Evolutionary conservation across 2,797 vertebrate species (phyloP).

Genomic region (Pogoniulus pusillus): DNA sequence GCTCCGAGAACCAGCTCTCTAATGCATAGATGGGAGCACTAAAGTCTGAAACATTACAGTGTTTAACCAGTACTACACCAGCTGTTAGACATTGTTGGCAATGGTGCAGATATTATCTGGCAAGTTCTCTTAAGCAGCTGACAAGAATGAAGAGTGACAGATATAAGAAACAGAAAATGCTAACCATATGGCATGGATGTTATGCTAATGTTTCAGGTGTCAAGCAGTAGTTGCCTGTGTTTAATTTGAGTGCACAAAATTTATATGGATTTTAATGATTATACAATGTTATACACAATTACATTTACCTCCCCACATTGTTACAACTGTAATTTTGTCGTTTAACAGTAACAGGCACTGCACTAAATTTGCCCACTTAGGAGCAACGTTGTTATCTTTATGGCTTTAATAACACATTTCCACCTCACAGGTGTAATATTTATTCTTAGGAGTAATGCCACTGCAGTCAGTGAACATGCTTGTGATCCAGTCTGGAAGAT

Average conservation of each 20-base stretch:
- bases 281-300: constrained; percentile 52
- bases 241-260: constrained; percentile 55
- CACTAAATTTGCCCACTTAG: constrained; percentile 22
- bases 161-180: constrained; percentile 65
- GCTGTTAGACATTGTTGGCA: constrained; percentile 66
- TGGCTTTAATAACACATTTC: background rate
- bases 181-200: constrained; percentile 66
- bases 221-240: constrained; percentile 14
- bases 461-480: fast-evolving
- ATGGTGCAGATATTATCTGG: constrained; percentile 49
- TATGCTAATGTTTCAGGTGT: constrained; percentile 67
- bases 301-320: constrained; percentile 53
- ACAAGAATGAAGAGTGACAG: constrained; percentile 69
- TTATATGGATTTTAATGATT: constrained; percentile 60
- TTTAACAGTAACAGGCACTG: constrained; percentile 22
- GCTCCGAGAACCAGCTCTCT: constrained; percentile 22
- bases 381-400: constrained; percentile 32
- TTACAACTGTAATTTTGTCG: constrained; percentile 32
- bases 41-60: constrained; percentile 42
- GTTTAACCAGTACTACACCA: constrained; percentile 55
- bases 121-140: constrained; percentile 54
- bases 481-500: background rate
- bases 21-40: constrained; percentile 3
- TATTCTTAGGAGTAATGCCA: background rate
- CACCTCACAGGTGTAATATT: constrained; percentile 15